phyloP scores from a whole-genome alignment of 2,888 invertebrate genomes.

The Pandemis heparana region DNA sequence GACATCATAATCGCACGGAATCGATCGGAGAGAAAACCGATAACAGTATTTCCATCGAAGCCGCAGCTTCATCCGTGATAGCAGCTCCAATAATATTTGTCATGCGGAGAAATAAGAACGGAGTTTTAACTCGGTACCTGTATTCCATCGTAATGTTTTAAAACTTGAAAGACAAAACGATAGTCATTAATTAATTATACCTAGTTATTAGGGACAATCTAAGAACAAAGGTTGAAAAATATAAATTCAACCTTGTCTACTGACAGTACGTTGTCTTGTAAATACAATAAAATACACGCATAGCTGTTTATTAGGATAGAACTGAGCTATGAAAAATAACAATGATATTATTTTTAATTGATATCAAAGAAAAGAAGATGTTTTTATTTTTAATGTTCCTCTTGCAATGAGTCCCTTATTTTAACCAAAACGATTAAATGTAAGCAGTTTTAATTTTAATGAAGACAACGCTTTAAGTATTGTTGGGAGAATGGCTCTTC shows the following conservation, averaged over 20 bases:
- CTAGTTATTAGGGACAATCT: neutral
- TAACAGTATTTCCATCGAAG: constrained; percentile 25
- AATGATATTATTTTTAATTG: no score
- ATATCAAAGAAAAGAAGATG: no score
- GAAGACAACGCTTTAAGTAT: no score
- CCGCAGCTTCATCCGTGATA: neutral
- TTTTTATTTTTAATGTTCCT: no score
- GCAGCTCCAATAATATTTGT: constrained; percentile 17
- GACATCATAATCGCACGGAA: constrained; percentile 22
- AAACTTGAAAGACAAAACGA: constrained; percentile 26
- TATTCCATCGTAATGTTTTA: constrained; percentile 30
- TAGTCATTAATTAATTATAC: constrained; percentile 28
- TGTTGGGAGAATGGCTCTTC: no score
- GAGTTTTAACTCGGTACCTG: constrained; percentile 29
- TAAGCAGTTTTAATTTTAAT: no score
- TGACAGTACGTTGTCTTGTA: neutral
- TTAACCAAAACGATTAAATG: no score
- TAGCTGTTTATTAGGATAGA: no score
- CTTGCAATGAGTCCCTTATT: no score
- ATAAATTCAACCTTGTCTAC: neutral
- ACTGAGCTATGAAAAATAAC: no score
- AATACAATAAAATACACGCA: no score
- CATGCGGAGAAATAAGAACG: constrained; percentile 14
- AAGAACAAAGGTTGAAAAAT: neutral
- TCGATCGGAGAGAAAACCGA: constrained; percentile 20